Percentiles rank a stretch among this genome's conserved stretches.
Conservation (phyloP, 2,888 invertebrate species). For the Aporophyla lueneburgensis region DNA sequence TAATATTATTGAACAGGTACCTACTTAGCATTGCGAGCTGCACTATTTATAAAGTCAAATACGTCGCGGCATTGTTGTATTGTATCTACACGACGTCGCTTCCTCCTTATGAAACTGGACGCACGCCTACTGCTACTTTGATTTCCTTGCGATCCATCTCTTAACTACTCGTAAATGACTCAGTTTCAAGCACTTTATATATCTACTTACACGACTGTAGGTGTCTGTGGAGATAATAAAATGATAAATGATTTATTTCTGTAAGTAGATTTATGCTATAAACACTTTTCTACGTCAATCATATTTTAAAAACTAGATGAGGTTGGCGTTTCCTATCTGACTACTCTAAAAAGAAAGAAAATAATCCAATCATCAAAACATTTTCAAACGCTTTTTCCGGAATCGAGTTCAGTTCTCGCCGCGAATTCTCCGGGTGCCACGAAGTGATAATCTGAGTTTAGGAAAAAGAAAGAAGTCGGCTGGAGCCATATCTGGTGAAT, state of each 20-base stretch:
- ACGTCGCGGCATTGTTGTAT: constrained; percentile 87
- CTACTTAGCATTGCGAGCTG: constrained; percentile 76
- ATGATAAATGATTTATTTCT: neutral
- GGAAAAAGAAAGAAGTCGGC: too few species aligned
- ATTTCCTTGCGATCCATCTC: constrained; percentile 80
- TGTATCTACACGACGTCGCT: constrained; percentile 81
- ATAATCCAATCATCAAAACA: too few species aligned
- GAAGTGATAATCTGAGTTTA: too few species aligned
- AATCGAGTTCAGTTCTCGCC: too few species aligned
- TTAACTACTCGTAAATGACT: constrained; percentile 60
- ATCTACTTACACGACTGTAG: neutral
- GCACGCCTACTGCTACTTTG: constrained; percentile 75
- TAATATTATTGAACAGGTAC: constrained; percentile 71
- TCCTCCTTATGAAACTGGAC: constrained; percentile 83
- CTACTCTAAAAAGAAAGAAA: too few species aligned
- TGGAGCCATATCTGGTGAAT: too few species aligned
- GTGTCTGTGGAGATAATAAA: neutral
- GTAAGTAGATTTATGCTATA: too few species aligned
- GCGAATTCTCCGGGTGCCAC: too few species aligned
- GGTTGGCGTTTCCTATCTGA: too few species aligned
- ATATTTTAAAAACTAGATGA: too few species aligned
- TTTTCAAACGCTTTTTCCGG: too few species aligned
- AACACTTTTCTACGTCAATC: too few species aligned
- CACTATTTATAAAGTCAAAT: constrained; percentile 89
- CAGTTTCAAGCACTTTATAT: constrained; percentile 24